Base-by-base conservation (phyloP, 23 tunicate species). In the Ascidia mentula region DNA sequence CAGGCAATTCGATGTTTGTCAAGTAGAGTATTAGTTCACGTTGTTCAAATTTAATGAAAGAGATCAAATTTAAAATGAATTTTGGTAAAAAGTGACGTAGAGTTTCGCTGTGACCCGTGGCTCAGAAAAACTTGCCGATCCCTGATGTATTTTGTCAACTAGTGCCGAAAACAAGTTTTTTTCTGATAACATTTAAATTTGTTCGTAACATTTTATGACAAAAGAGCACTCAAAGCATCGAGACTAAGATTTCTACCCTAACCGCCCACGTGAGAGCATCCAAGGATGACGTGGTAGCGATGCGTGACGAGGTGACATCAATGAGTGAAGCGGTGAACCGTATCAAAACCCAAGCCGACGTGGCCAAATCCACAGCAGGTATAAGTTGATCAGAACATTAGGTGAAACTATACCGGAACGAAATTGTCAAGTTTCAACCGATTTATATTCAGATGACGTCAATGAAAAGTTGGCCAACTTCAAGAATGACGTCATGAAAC, bases 201-300 rank as follows among this genome's bases (percentile, higher is more conserved):
- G n/a, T n/a, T n/a, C n/a, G n/a, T n/a, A n/a, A n/a, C n/a, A n/a
- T n/a, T n/a, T n/a, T n/a, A n/a, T n/a, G n/a, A n/a, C n/a, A n/a
- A n/a, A 17, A 71, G 75, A 71, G 38, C 9, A 36, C 32, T 1
- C 1, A 4, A 1, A 45, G 70, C 33, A 31, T 77, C 6, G 81
- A 45, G 33, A 6, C 81, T 26, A 45, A 77, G n/a, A 77, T 77
- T 7, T 77, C 81, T 17, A 77, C 81, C 13, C 35, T 77, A 1
- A 77, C 81, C 17, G 70, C 12, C 20, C 81, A 77, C 40, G 73
- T 77, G 40, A 77, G 40, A 22, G 33, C 81, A 77, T 32, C 81
- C 5, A 77, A 77, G 70, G 39, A 77, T 45, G 81, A 46, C 40
- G 70, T 77, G 31, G 28, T 71, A 17, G 38, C 75, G n/a, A 71